Evolutionary conservation across 1,140 invertebrate genomes (phyloP), one percentile per base, ranked within the genome.

Genomic region (Atta colombica): DNA sequence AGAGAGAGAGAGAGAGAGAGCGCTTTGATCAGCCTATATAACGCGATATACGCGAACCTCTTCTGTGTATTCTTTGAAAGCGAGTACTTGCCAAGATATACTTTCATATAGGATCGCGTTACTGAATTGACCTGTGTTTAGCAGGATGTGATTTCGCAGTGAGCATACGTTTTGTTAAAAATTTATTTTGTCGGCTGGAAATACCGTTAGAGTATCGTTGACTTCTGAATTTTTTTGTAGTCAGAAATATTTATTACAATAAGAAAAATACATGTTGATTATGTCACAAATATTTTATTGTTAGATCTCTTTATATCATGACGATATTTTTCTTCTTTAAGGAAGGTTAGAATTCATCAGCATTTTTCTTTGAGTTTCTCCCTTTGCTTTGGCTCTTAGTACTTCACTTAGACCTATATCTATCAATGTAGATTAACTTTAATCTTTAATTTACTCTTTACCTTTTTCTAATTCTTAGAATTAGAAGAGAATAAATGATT

Each of bases 1-100:
- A 16, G 6, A 31, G 21, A 16, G 6, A 63, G 78, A 31, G 21
- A 16, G 6, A 63, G 78, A 69, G 77, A 75, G 28, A 82, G 68
- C 72, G 18, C 39, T 85, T 77, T 71, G 28, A 39, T 82, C 28
- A 35, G 4, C 31, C n/a, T 74, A 7, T 60, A 21, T 80, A 12
- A 80, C 10, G 45, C 21, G 21, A 66, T 81, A 28, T n/a, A 31
- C 39, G 55, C 25, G 39, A 49, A 14, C 14, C 68, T 74, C 21
- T 31, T 74, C 21, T 63, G 45, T 71, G 35, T 8, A 55, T 45
- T 21, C 8, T 60, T 72, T 72, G 6, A 51, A 71, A 12, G 18
- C 39, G 25, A 68, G 12, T 45, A 25, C 25, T 75, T 75, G 45
- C 8, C 14, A 66, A 18, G 5, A 66, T 51, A 28, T 74, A 21